Base-by-base conservation (phyloP, 2,888 invertebrate species). In the Ophioninae sp. region DNA sequence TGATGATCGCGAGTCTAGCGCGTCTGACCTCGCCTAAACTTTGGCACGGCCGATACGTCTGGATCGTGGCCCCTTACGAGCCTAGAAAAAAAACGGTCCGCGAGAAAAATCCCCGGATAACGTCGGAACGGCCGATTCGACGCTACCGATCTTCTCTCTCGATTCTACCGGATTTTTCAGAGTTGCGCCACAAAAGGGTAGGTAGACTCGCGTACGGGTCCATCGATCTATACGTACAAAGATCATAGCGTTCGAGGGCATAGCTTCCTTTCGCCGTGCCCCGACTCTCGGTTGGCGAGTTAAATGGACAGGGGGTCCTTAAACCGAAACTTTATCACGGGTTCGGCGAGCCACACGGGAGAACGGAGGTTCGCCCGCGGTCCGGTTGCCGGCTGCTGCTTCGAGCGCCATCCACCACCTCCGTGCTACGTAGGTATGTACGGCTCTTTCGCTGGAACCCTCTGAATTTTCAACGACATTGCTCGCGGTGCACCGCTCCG, bases 301-400 rank as follows among this genome's bases (percentile, higher is more conserved):
- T 86, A 86, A 88, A 85, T 74, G 82, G 80, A 78, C 79, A 85
- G 71, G 75, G 87, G 87, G 87, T 89, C 88, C 90, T 90, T 89
- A 88, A 90, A 88, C 87, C 87, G 87, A 87, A 90, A 90, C 89
- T 90, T 90, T 89, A 90, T 90, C 89, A 88, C 89, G 82, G 86
- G 85, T 86, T 59, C 44, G 13, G 59, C 44, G 78, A 78, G 39
- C 64, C 61, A 39, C 51, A 37, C 37, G 63, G 23, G 61, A 20
- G 37, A 51, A 68, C 51, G 37, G 51, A 64, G 74, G 51, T 56
- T 30, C 63, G 71, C 76, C 75, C 79, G 87, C 74, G 86, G 86
- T 86, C 84, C 82, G 86, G 87, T 80, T 79, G 84, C 83, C 83
- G 78, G 82, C 82, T 82, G 75, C 85, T 83, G 75, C 72, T 51